Conservation (phyloP, 2,113 vertebrate species). For the Thunnus maccoyii region DNA sequence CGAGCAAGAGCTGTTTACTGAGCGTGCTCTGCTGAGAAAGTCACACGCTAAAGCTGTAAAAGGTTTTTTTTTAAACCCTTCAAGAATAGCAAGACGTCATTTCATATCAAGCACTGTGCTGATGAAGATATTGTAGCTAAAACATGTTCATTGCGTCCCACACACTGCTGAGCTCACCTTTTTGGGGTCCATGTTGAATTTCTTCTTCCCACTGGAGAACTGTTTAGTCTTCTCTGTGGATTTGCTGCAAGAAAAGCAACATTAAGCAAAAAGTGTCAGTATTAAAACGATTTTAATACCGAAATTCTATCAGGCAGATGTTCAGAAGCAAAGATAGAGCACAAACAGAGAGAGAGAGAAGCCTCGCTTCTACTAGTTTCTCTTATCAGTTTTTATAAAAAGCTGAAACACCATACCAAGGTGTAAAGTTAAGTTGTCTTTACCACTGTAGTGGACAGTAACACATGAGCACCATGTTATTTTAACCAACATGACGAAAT, state of each 20-base stretch:
- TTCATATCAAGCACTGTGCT: not conserved
- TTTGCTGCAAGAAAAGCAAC: conserved; percentile 77
- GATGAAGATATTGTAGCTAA: not conserved
- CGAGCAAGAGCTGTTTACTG: not conserved
- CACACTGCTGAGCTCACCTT: conserved; percentile 83
- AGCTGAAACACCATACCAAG: no score
- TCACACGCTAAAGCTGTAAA: not conserved
- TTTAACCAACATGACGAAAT: not conserved
- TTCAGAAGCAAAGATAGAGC: no score
- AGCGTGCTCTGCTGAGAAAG: not conserved
- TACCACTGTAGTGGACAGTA: no score
- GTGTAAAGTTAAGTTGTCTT: no score
- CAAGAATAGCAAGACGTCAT: not conserved
- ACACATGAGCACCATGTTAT: no score
- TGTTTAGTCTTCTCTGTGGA: conserved; percentile 86
- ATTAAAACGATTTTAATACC: no score
- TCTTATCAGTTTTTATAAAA: no score
- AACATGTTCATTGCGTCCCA: not conserved
- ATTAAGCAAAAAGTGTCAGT: not conserved
- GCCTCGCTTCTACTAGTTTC: no score
- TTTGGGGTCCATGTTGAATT: conserved; percentile 95
- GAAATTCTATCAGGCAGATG: no score
- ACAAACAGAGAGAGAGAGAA: no score
- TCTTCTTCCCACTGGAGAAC: conserved; percentile 89
- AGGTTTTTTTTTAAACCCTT: no score